Percentiles rank a stretch among this genome's conserved stretches.
phyloP scores from a whole-genome alignment of 1,140 invertebrate genomes.

The Lamellibrachia luymesi region DNA sequence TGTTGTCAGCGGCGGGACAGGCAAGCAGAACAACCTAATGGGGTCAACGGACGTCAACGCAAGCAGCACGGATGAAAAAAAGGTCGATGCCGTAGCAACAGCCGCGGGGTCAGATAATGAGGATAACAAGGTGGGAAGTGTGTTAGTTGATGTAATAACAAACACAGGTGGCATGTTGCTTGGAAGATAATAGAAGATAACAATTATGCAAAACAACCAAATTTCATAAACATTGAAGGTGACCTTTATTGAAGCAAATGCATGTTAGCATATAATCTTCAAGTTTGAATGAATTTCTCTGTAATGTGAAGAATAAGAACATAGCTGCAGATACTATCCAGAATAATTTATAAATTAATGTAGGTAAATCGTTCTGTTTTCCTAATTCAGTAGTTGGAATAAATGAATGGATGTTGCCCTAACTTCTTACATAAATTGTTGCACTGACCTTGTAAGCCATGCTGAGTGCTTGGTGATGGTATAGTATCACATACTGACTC shows the following conservation, averaged over 20 bases:
- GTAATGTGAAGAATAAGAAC: background rate
- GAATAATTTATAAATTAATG: background rate
- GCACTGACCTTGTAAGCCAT: background rate
- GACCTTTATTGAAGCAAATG: no score
- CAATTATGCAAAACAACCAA: background rate
- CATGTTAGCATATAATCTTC: background rate
- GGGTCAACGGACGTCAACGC: conserved; percentile 28
- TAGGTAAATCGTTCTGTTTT: background rate
- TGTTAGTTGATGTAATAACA: background rate
- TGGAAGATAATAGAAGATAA: background rate
- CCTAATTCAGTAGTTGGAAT: background rate
- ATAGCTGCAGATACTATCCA: background rate
- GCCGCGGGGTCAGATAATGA: conserved; percentile 34
- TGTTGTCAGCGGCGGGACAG: conserved; percentile 51
- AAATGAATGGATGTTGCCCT: no score
- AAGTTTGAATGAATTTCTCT: background rate
- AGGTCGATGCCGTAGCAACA: conserved; percentile 41
- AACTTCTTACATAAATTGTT: background rate
- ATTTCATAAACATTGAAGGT: background rate
- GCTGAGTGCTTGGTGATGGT: background rate
- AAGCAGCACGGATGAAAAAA: conserved; percentile 27
- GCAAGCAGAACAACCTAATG: conserved; percentile 53
- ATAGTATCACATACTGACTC: background rate
- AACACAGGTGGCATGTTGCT: background rate
- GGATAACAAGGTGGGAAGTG: conserved; percentile 36